A percentile compares a stretch with the other conserved stretches of the same genome.
Evolutionary conservation across 2,888 invertebrate species (phyloP).

Genomic region (Apeira syringaria): DNA sequence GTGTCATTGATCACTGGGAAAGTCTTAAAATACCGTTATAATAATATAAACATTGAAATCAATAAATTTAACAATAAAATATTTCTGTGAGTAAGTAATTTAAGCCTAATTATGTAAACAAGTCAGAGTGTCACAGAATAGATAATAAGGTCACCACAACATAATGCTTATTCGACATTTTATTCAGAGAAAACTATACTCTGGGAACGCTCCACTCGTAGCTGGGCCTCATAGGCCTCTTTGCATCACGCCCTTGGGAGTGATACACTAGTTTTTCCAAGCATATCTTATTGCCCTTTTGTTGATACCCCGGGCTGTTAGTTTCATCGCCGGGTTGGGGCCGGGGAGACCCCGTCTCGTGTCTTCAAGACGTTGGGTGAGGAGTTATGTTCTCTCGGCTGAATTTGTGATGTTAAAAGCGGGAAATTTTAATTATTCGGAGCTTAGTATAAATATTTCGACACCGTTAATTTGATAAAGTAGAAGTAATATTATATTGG

Average conservation of each 20-base stretch:
- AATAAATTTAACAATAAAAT: too few species aligned
- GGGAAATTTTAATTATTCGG: too few species aligned
- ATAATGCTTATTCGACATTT: conserved; percentile 3
- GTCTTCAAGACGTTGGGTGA: conserved; percentile 21
- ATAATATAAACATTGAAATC: too few species aligned
- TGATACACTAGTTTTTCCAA: conserved; percentile 80
- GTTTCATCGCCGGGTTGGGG: conserved; percentile 74
- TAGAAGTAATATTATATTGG: too few species aligned
- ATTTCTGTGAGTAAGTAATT: too few species aligned
- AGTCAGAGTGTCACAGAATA: background rate
- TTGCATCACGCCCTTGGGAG: conserved; percentile 61
- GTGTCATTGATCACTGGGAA: too few species aligned
- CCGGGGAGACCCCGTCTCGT: conserved; percentile 13
- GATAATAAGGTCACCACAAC: background rate
- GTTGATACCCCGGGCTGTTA: conserved; percentile 81
- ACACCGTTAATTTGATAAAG: too few species aligned
- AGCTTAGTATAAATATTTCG: too few species aligned
- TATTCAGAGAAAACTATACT: conserved; percentile 15
- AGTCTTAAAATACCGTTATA: too few species aligned
- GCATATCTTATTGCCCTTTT: conserved; percentile 84
- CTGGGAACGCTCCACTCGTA: conserved; percentile 25
- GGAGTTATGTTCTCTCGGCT: conserved; percentile 19
- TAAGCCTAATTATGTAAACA: too few species aligned
- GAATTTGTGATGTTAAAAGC: conserved; percentile 8
- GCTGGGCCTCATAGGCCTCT: conserved; percentile 46